These are phyloP conservation scores for Gonioctena quinquepunctata DNA, from an alignment of 1,140 invertebrate genomes.

Conservation along the genomic window DNA sequence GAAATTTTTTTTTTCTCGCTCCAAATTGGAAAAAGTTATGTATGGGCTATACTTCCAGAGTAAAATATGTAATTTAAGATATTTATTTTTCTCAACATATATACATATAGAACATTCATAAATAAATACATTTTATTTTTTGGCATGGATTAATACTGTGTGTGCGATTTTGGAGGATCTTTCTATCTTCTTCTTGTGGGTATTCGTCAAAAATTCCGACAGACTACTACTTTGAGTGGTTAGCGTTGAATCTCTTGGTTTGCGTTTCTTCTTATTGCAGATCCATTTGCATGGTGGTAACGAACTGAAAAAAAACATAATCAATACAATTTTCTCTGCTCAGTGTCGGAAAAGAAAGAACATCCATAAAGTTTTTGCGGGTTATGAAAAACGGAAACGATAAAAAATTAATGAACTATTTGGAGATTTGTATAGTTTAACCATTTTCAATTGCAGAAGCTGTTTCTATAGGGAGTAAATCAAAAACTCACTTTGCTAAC, in stretches of 20 bases:
- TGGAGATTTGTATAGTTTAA: too few species aligned
- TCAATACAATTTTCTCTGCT: background rate
- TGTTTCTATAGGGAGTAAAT: too few species aligned
- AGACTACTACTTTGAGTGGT: slow-evolving; percentile 45
- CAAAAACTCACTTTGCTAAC: too few species aligned
- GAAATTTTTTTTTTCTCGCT: too few species aligned
- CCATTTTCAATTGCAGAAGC: too few species aligned
- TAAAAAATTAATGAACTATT: too few species aligned
- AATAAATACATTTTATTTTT: slow-evolving; percentile 21
- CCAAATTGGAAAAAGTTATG: too few species aligned
- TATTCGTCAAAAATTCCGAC: slow-evolving; percentile 46
- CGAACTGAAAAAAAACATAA: slow-evolving; percentile 46
- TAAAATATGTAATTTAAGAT: too few species aligned
- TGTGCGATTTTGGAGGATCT: slow-evolving; percentile 33
- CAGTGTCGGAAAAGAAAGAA: too few species aligned
- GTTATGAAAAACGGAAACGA: too few species aligned
- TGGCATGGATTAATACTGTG: slow-evolving; percentile 39
- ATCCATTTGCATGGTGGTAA: slow-evolving; percentile 59
- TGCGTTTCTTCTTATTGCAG: slow-evolving; percentile 48
- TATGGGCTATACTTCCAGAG: too few species aligned
- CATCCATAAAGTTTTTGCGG: too few species aligned
- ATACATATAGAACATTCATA: background rate
- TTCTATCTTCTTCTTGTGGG: slow-evolving; percentile 32
- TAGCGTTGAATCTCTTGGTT: slow-evolving; percentile 36
- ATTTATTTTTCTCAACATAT: slow-evolving; percentile 9